These are phyloP conservation scores for Tridacna crocea DNA, from an alignment of 2,888 invertebrate species.

Conservation along the genomic window DNA sequence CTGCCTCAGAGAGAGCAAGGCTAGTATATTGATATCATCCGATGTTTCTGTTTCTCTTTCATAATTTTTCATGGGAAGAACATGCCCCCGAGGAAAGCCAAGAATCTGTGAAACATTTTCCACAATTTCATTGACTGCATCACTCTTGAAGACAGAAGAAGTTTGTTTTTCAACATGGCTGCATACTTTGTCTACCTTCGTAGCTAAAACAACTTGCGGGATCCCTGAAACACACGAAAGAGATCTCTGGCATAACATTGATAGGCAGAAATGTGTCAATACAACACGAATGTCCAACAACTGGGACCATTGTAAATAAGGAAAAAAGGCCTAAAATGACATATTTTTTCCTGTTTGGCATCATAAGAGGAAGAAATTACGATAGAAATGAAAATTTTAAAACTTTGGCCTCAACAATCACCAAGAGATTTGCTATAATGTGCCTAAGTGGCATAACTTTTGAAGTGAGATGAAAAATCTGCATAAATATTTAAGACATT, in stretches of 20 bases:
- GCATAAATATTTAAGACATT: too few relatives aligned
- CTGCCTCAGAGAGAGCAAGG: slow-evolving; percentile 54
- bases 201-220: slow-evolving; percentile 46
- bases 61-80: slow-evolving; percentile 64
- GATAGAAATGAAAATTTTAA: too few relatives aligned
- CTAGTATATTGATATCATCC: slow-evolving; percentile 45
- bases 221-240: neutral
- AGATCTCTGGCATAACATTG: too few relatives aligned
- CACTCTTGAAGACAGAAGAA: slow-evolving; percentile 34
- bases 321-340: neutral
- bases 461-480: too few relatives aligned
- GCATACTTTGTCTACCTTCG: slow-evolving; percentile 62
- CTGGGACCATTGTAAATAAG: neutral
- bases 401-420: too few relatives aligned
- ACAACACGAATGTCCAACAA: neutral
- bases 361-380: neutral
- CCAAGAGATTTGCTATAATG: too few relatives aligned
- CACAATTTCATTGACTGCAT: slow-evolving; percentile 37
- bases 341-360: neutral
- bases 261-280: neutral
- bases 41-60: slow-evolving; percentile 57
- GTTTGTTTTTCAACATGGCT: slow-evolving; percentile 46
- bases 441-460: too few relatives aligned
- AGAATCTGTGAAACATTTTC: slow-evolving; percentile 53
- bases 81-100: slow-evolving; percentile 56